Percentiles rank a stretch among this genome's conserved stretches.
Conservation (phyloP, 2,113 vertebrate genomes). For the Lamprotornis superbus region DNA sequence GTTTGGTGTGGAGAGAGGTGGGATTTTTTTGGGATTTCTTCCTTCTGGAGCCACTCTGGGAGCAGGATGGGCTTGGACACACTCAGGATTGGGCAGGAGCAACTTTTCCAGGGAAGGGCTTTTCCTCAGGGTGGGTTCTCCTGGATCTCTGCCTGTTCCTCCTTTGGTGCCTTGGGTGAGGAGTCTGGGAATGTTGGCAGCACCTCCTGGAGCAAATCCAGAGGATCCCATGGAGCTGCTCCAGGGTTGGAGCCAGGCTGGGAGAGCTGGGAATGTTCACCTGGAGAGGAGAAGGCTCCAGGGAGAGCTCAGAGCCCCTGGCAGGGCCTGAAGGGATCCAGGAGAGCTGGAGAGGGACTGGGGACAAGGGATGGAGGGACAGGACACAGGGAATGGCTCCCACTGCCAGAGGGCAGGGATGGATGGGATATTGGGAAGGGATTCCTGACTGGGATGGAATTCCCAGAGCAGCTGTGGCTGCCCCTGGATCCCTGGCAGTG, state of each 20-base stretch:
- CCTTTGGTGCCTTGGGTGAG: neutral
- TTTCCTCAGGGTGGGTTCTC: neutral
- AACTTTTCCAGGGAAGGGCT: neutral
- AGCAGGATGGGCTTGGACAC: neutral
- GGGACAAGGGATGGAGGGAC: neutral
- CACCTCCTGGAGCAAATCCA: neutral
- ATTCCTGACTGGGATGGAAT: neutral
- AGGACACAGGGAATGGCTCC: neutral
- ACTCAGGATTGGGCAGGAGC: neutral
- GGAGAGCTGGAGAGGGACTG: neutral
- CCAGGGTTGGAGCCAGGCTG: neutral
- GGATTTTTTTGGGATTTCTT: neutral
- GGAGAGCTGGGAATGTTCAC: neutral
- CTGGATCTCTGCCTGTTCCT: neutral
- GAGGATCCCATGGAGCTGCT: neutral
- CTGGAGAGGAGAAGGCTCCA: rapidly evolving
- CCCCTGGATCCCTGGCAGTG: neutral
- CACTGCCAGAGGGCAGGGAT: neutral
- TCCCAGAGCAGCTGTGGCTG: neutral
- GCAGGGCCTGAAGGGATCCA: neutral
- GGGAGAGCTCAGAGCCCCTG: neutral
- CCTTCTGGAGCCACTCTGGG: neutral
- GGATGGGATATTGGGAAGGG: neutral
- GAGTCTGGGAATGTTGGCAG: neutral
- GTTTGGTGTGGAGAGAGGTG: neutral